Conservation (phyloP, 1,140 invertebrate species). For the Macrosteles quadrilineatus region DNA sequence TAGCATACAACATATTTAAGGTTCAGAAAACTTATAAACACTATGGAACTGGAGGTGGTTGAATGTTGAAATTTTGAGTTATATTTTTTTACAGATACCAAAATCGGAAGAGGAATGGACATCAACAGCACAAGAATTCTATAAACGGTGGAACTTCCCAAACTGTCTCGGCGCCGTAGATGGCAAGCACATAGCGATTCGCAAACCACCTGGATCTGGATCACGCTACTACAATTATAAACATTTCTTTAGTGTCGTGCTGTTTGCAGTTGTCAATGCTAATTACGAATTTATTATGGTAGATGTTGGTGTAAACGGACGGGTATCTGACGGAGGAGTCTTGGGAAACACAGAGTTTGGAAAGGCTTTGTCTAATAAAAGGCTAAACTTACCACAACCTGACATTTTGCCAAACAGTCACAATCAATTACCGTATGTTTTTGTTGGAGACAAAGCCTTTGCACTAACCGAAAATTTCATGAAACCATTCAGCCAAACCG, state of each 20-base stretch:
- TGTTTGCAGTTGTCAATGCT: no score
- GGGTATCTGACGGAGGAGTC: constrained; percentile 4
- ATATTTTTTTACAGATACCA: not conserved
- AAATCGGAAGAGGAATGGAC: not conserved
- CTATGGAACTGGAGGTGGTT: no score
- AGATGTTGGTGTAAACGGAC: not conserved
- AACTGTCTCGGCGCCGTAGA: constrained; percentile 41
- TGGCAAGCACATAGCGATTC: constrained; percentile 46
- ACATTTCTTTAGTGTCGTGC: not conserved
- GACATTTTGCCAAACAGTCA: not conserved
- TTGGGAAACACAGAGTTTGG: not conserved
- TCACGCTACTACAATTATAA: constrained; percentile 47
- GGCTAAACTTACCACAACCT: not conserved
- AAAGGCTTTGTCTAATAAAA: not conserved
- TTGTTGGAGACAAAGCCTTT: constrained; percentile 53
- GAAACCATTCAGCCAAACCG: constrained; percentile 46
- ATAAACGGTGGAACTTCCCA: not conserved
- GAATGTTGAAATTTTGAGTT: no score
- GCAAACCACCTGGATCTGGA: constrained; percentile 31
- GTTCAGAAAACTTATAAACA: no score
- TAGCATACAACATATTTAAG: no score
- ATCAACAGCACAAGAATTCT: not conserved
- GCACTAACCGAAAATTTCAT: constrained; percentile 46
- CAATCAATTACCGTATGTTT: constrained; percentile 38
- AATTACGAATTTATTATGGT: not conserved